A percentile compares a stretch with the other conserved stretches of the same genome.
Conservation (phyloP, 1,140 invertebrate genomes). For the Lethocerus indicus region DNA sequence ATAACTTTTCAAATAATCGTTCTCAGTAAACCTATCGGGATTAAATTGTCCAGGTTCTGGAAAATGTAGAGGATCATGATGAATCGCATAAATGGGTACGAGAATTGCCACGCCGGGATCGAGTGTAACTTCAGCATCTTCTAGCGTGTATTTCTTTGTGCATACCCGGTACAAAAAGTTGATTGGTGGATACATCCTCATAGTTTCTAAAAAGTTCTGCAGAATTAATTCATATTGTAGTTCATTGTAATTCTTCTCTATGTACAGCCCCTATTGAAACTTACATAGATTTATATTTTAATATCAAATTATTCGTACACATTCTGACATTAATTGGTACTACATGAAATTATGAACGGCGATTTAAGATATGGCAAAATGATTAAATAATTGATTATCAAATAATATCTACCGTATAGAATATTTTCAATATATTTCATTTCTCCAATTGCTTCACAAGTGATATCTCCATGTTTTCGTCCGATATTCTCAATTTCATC, state of each 20-base stretch:
- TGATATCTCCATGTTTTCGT: constrained; percentile 25
- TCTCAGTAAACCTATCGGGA: constrained; percentile 25
- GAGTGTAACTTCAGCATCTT: constrained; percentile 13
- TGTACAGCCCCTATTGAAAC: not conserved
- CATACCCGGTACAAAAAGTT: constrained; percentile 27
- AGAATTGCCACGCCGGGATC: constrained; percentile 22
- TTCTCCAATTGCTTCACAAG: constrained; percentile 32
- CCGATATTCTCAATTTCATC: constrained; percentile 33
- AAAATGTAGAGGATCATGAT: constrained; percentile 23
- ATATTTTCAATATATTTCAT: constrained; percentile 38
- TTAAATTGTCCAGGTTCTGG: constrained; percentile 24
- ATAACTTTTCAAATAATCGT: constrained; percentile 11
- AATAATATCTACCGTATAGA: constrained; percentile 24
- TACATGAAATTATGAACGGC: not conserved
- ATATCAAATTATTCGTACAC: not conserved
- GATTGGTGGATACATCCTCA: constrained; percentile 34
- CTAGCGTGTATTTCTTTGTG: constrained; percentile 25
- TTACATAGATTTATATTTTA: not conserved
- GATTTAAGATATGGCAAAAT: not conserved
- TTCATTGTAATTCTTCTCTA: not conserved
- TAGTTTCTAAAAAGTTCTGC: constrained; percentile 25
- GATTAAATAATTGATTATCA: constrained; percentile 1
- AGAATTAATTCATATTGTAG: not conserved
- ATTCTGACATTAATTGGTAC: not conserved
- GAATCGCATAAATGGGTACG: constrained; percentile 26